phyloP scores from a whole-genome alignment of 92 coral and sea anemone species.

The Desmophyllum pertusum region DNA sequence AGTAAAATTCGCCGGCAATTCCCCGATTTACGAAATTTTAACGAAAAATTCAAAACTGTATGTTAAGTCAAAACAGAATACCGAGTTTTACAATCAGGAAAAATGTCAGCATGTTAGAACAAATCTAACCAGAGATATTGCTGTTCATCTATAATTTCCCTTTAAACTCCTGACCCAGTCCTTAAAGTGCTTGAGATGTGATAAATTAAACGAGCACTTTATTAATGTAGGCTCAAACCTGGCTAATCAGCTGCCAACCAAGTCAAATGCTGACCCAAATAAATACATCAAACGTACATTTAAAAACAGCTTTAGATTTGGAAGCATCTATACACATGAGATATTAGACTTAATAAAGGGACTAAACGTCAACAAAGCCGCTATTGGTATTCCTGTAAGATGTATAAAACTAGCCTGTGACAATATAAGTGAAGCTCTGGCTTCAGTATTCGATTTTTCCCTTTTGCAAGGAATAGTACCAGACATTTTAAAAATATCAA shows the following conservation, averaged over 20 bases:
- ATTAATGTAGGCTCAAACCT: slow-evolving; percentile 37
- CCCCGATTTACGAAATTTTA: too few species aligned
- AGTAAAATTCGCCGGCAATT: too few species aligned
- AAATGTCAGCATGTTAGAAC: too few species aligned
- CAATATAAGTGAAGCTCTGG: slow-evolving; percentile 42
- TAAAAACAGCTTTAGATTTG: slow-evolving; percentile 36
- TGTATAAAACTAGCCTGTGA: slow-evolving; percentile 46
- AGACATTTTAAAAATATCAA: slow-evolving; percentile 48
- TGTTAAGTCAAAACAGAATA: too few species aligned
- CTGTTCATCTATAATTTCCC: too few species aligned
- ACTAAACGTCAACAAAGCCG: slow-evolving; percentile 34
- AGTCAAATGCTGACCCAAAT: slow-evolving; percentile 5
- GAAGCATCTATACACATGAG: slow-evolving; percentile 31
- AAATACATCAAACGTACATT: slow-evolving; percentile 25
- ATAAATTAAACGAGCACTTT: slow-evolving; percentile 36
- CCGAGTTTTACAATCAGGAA: too few species aligned
- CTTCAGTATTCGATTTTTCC: slow-evolving; percentile 43
- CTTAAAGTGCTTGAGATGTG: too few species aligned
- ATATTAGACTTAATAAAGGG: slow-evolving; percentile 29
- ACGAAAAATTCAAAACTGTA: too few species aligned
- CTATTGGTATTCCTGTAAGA: slow-evolving; percentile 36
- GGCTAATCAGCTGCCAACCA: slow-evolving; percentile 26
- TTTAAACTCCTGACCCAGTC: too few species aligned
- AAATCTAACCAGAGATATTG: too few species aligned
- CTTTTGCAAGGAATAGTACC: slow-evolving; percentile 47